These are phyloP conservation scores for Pseudopodoces humilis DNA, from an alignment of 2,113 vertebrate genomes.

Conservation along the genomic window DNA sequence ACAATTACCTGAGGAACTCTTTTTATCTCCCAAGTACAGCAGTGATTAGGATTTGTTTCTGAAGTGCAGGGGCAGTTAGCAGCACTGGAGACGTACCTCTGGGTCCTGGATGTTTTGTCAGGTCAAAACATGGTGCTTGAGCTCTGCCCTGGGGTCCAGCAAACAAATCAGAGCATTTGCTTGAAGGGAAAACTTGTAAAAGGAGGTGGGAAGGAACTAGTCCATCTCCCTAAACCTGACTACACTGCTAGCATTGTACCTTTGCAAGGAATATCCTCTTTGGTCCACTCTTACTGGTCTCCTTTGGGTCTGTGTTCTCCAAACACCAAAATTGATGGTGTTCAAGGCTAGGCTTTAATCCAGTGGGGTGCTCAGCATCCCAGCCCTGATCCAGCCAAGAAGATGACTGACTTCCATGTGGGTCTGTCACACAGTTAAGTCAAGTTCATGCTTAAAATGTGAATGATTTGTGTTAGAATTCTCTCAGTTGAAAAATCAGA, in stretches of 20 bases:
- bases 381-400: neutral
- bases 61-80: neutral
- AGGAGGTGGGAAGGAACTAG: rapidly evolving
- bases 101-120: neutral
- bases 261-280: neutral
- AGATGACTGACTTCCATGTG: neutral
- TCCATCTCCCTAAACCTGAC: neutral
- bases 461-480: neutral
- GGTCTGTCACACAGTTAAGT: neutral
- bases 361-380: neutral
- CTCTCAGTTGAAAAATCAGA: neutral
- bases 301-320: neutral
- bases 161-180: neutral
- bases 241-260: neutral
- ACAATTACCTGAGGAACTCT: neutral
- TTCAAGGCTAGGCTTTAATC: neutral
- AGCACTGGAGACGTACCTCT: rapidly evolving
- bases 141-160: neutral
- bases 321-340: neutral
- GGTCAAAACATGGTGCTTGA: neutral
- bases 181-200: neutral
- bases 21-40: neutral
- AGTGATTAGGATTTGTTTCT: neutral
- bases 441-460: neutral
- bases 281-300: neutral